Percentiles rank a stretch among this genome's conserved stretches.
Conservation (phyloP, 1,140 invertebrate genomes). For the Goniozus legneri region DNA sequence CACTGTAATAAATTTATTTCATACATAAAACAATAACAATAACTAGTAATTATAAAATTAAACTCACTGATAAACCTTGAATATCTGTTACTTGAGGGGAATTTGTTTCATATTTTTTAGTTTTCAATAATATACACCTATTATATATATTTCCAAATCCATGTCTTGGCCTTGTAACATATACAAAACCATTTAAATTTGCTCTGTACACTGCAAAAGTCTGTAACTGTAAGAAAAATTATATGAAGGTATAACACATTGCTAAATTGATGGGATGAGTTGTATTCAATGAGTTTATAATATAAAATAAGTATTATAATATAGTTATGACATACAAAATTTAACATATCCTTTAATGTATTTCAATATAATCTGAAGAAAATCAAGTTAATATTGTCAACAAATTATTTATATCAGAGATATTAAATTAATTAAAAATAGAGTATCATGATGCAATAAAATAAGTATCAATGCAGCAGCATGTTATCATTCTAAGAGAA, state of each 20-base stretch:
- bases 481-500: not conserved
- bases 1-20: conserved; percentile 25
- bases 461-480: not conserved
- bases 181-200: conserved; percentile 19
- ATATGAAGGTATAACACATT: conserved; percentile 5
- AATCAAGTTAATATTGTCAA: conserved; percentile 1
- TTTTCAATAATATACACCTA: conserved; percentile 13
- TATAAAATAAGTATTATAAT: not conserved
- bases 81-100: conserved; percentile 1
- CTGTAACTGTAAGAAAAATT: conserved; percentile 28
- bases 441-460: not conserved
- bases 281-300: not conserved
- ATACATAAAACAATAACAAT: not conserved
- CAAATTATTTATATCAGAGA: not conserved
- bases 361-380: conserved; percentile 2
- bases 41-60: not conserved
- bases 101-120: not conserved
- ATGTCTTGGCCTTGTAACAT: conserved; percentile 16
- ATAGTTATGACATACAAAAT: not conserved
- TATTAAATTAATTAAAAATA: not conserved
- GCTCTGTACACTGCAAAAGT: conserved; percentile 30
- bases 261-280: not conserved
- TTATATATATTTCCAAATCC: conserved; percentile 19
- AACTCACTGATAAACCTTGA: conserved; percentile 20
- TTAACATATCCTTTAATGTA: not conserved